Base-by-base conservation (phyloP, 2,113 vertebrate species). In the Paramisgurnus dabryanus region DNA sequence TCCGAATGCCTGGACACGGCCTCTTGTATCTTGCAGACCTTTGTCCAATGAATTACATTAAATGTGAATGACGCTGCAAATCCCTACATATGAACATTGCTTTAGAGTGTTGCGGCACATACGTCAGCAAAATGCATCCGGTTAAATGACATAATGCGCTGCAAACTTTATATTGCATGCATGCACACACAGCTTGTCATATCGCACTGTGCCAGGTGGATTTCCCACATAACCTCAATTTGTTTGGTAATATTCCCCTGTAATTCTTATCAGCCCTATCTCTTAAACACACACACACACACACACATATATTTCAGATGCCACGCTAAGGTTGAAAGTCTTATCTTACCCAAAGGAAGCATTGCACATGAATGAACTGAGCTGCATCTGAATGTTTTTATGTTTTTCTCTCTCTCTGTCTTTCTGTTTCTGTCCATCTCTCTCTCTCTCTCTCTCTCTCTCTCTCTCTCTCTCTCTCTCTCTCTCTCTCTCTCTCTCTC, bases 141-240 rank as follows among this genome's bases (percentile, higher is more conserved):
- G 69, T 11, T 41, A 63, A 70, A 76, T 49, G 65, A n/a, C 7
- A 27, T 50, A 57, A 53, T 53, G 17, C 58, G 6, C 47, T 49
- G n/a, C 22, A 45, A 63, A 58, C 67, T 78, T 69, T 60, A 60
- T 60, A 61, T 34, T 34, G 18, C 58, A 53, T 65, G 22, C 69
- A 55, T 55, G 72, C 63, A 55, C 63, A 53, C 18, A 76, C 22
- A 70, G 9, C 58, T 34, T 41, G 39, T 49, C 58, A 43, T 83
- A 83, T 80, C 72, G 4, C 49, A 43, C 39, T 22, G n/a, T 47
- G 65, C 34, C 78, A 80, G 78, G 8, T 55, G 6, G 53, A 65
- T 71, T 34, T 80, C 71, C 53, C 67, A 58, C 43, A 79, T 70
- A 80, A 65, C 78, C 58, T 80, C 82, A 58, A 73, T 83, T 80